Percentiles rank a stretch among this genome's conserved stretches.
Evolutionary conservation across 2,113 vertebrate genomes (phyloP).

Genomic region (Microcebus griseorufus): DNA sequence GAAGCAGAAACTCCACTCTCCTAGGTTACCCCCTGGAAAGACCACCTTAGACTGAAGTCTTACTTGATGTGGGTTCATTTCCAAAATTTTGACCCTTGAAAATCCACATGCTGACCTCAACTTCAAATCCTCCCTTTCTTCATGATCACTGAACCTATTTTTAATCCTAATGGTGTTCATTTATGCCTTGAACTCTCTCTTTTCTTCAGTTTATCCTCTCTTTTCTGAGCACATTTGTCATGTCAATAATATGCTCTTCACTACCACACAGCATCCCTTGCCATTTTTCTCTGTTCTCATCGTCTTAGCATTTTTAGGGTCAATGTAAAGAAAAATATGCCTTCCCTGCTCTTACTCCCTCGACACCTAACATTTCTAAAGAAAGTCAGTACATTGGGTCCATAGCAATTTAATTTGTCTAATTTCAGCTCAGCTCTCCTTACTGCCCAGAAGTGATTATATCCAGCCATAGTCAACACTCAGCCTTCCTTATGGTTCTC

Average conservation of each 20-base stretch:
- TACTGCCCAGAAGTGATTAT: neutral
- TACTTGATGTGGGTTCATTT: neutral
- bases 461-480: neutral
- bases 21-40: accelerated
- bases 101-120: neutral
- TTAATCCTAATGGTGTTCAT: neutral
- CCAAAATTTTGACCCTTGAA: neutral
- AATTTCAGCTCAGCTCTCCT: neutral
- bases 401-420: neutral
- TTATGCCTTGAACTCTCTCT: neutral
- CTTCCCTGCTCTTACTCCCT: neutral
- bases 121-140: neutral
- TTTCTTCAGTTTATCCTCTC: neutral
- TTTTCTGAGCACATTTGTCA: neutral
- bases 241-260: neutral
- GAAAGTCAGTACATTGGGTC: neutral
- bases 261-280: neutral
- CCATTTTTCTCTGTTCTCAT: neutral
- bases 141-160: neutral
- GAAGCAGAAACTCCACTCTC: neutral
- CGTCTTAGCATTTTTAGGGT: neutral
- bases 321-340: neutral
- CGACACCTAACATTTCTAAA: neutral
- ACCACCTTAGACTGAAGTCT: neutral
- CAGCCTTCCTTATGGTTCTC: neutral